Conservation (phyloP, 2,113 vertebrate genomes). For the Syrmaticus mikado region DNA sequence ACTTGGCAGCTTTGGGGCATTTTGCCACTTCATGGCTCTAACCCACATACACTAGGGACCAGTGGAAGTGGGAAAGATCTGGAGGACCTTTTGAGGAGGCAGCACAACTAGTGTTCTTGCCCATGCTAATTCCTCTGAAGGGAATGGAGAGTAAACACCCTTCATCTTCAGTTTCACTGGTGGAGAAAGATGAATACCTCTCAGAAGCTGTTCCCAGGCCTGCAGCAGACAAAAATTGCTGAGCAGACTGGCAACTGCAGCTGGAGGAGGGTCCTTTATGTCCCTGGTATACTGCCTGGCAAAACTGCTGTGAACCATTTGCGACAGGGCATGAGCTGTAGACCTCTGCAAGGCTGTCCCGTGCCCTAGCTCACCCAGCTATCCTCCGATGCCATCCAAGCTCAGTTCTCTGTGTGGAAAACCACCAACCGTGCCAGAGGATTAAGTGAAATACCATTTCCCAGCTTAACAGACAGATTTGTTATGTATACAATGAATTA, state of each 20-base stretch:
- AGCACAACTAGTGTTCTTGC: background rate
- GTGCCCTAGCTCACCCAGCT: fast-evolving
- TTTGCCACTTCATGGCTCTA: background rate
- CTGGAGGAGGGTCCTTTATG: background rate
- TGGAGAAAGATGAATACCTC: background rate
- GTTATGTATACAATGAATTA: constrained; percentile 46
- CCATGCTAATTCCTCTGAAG: background rate
- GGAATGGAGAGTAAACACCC: background rate
- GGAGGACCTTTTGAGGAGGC: background rate
- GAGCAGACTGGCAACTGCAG: background rate
- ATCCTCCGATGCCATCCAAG: background rate
- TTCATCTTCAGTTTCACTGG: background rate
- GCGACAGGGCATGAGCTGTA: fast-evolving
- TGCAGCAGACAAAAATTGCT: background rate
- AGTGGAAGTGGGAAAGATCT: background rate
- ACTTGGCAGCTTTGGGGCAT: background rate
- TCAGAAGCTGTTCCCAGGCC: background rate
- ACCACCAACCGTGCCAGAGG: background rate
- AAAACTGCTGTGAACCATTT: fast-evolving
- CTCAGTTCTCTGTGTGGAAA: background rate
- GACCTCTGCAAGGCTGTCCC: background rate
- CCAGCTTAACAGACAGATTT: constrained; percentile 5
- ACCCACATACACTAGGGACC: fast-evolving
- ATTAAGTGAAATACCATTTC: constrained; percentile 1
- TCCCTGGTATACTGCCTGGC: background rate